Evolutionary conservation across 2,888 invertebrate genomes (phyloP), one percentile per base, ranked within the genome.

Genomic region (Tachina grossa): DNA sequence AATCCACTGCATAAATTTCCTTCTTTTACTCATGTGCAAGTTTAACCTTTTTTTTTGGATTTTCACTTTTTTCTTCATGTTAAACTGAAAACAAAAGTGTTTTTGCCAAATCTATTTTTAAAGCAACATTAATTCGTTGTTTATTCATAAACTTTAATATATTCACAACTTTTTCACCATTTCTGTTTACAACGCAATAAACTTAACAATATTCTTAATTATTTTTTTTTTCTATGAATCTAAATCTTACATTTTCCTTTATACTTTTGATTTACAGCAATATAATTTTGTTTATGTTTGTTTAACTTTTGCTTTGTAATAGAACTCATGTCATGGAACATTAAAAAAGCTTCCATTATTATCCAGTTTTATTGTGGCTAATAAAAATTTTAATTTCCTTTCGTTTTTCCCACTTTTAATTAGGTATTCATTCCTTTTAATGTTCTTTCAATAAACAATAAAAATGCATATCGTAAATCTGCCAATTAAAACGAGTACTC

Each of bases 31-130:
- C 41, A 22, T 47, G 39, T 13, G 51, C 13, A 51, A 9, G 45
- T 53, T 72, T 57, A 65, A 39, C 53, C 39, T 75, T 63, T 77
- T 55, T 75, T 76, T 55, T 31, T 49, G 47, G 22, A 1, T 75
- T 71, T 49, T n/a, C 14, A 6, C 6, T 31, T 31, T 47, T 49
- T 57, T 4, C 16, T 16, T 31, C 31, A 65, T 59, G 65, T 65
- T 77, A 72, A 77, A 72, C 49, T 51, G 71, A 49, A 71, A 65
- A 31, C 5, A 31, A 31, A 6, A 41, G 63, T 49, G 39, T 76
- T 72, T 57, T 66, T 59, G 49, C 66, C 55, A 39, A 45, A 53
- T 45, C 51, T 51, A 3, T 16, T 10, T 19, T 55, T 39, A 65
- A 71, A 63, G 39, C 6, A 71, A 41, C 41, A 63, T 41, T 53